These are phyloP conservation scores for Pocillopora grandis DNA, from an alignment of 92 coral and sea anemone genomes.

Conservation along the genomic window DNA sequence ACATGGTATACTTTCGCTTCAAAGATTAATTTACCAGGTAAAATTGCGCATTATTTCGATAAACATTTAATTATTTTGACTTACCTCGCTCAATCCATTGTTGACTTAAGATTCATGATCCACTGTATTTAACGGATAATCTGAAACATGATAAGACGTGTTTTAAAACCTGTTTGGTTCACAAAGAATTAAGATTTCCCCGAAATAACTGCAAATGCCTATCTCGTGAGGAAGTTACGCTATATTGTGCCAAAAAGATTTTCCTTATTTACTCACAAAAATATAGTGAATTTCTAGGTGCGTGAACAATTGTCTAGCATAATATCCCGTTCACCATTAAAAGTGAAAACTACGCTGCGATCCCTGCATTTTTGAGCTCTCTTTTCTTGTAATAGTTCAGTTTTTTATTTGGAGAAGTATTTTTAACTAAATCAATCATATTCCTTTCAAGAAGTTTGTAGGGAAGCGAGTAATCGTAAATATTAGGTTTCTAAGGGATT, in stretches of 20 bases:
- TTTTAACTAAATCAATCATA: neutral
- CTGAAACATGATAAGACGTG: constrained; percentile 7
- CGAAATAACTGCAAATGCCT: neutral
- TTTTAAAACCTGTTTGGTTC: neutral
- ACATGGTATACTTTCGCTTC: neutral
- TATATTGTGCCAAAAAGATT: no score
- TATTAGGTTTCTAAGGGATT: no score
- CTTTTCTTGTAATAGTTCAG: neutral
- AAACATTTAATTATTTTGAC: neutral
- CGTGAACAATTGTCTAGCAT: neutral
- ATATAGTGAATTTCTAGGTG: no score
- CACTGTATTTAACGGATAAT: neutral
- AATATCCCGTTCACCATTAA: neutral
- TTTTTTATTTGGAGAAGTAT: neutral
- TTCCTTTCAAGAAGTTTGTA: no score
- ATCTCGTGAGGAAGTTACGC: no score
- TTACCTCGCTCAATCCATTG: neutral
- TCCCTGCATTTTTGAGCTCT: neutral
- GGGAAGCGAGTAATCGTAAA: no score
- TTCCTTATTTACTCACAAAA: no score
- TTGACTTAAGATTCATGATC: neutral
- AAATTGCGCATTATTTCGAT: neutral
- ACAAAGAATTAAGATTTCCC: neutral
- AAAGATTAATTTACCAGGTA: no score
- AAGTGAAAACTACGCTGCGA: neutral